phyloP scores from a whole-genome alignment of 2,888 invertebrate genomes.

The Eretmocerus hayati region DNA sequence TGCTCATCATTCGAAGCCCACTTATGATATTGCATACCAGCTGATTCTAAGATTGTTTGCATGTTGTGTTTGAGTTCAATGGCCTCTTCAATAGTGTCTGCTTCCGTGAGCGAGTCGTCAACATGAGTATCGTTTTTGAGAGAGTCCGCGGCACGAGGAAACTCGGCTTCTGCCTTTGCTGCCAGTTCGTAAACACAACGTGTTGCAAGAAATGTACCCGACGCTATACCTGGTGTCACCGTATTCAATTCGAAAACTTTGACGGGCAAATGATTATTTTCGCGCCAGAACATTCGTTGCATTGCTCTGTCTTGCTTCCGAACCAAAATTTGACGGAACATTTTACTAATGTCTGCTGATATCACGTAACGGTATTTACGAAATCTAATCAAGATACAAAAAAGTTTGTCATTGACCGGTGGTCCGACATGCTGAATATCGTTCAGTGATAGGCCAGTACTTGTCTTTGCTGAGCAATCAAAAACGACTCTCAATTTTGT shows the following conservation, averaged over 20 bases:
- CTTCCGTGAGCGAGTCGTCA: conserved; percentile 25
- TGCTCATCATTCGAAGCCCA: background rate
- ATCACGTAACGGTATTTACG: conserved; percentile 10
- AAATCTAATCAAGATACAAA: conserved; percentile 6
- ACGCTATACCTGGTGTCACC: conserved; percentile 17
- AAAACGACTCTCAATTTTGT: conserved; percentile 25
- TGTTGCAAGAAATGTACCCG: conserved; percentile 14
- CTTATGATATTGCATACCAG: background rate
- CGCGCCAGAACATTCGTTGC: conserved; percentile 11
- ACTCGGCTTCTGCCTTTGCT: conserved; percentile 16
- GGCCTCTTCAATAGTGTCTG: conserved; percentile 18
- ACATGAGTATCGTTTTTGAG: conserved; percentile 23
- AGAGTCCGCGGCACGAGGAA: conserved; percentile 11
- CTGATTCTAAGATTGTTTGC: background rate
- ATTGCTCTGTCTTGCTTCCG: conserved; percentile 12
- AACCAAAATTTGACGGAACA: conserved; percentile 4
- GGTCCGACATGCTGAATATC: conserved; percentile 27
- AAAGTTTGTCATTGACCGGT: conserved; percentile 26
- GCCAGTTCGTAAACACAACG: conserved; percentile 15
- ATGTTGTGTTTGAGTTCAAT: conserved; percentile 4
- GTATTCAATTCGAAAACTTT: conserved; percentile 11
- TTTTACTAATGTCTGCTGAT: conserved; percentile 13
- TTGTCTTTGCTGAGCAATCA: conserved; percentile 22
- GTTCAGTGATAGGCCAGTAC: conserved; percentile 26
- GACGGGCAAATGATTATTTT: background rate